A percentile compares a stretch with the other conserved stretches of the same genome.
These are phyloP conservation scores for Penelope pileata DNA, from an alignment of 2,113 vertebrate genomes.

Conservation along the genomic window DNA sequence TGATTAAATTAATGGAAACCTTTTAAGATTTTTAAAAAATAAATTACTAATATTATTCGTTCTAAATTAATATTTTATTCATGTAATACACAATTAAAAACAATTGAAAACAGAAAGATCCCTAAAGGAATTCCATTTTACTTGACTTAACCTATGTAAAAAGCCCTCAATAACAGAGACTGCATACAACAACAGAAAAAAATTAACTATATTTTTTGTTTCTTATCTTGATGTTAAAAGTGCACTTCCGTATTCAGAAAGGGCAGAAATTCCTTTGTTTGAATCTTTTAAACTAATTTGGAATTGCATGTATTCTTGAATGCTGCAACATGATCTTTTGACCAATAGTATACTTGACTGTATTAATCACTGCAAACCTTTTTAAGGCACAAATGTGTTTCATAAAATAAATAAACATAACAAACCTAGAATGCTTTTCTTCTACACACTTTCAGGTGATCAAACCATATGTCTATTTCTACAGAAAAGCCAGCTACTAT, in stretches of 20 bases:
- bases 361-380: background rate
- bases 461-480: background rate
- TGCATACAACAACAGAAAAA: background rate
- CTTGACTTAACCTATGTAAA: background rate
- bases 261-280: background rate
- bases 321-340: background rate
- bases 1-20: background rate
- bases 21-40: background rate
- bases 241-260: background rate
- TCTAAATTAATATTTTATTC: background rate
- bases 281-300: background rate
- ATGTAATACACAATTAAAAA: background rate
- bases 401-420: background rate
- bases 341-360: background rate
- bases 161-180: background rate
- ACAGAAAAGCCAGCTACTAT: background rate
- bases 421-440: background rate
- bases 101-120: background rate
- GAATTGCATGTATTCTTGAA: background rate
- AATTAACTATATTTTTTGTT: background rate
- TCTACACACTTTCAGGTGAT: background rate
- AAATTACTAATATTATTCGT: background rate
- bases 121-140: background rate
- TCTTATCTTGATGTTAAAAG: background rate
- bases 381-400: background rate